phyloP scores from a whole-genome alignment of 1,140 invertebrate species.

The honey bee (Apis mellifera) region Amel_HAv3.1 CM009931.2:6214001-6214500 shows the following conservation, averaged over 20 bases:
- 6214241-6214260: conserved; percentile 55
- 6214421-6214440: conserved; percentile 5
- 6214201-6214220: conserved; percentile 30
- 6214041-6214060: no score
- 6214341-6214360: conserved; percentile 57
- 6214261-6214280: conserved; percentile 42
- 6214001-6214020: no score
- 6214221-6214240: conserved; percentile 38
- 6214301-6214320: conserved; percentile 54
- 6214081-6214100: neutral
- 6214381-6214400: conserved; percentile 51
- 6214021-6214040: no score
- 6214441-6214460: no score
- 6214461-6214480: neutral
- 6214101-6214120: neutral
- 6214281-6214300: conserved; percentile 50
- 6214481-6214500: no score
- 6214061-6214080: neutral
- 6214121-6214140: neutral
- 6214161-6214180: neutral
- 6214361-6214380: conserved; percentile 39
- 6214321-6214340: conserved; percentile 54
- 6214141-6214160: conserved; percentile 2
- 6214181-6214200: neutral
- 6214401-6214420: neutral